These are phyloP conservation scores for Drosophila barbarae DNA, from an alignment of 2,888 invertebrate species.

Conservation along the genomic window DNA sequence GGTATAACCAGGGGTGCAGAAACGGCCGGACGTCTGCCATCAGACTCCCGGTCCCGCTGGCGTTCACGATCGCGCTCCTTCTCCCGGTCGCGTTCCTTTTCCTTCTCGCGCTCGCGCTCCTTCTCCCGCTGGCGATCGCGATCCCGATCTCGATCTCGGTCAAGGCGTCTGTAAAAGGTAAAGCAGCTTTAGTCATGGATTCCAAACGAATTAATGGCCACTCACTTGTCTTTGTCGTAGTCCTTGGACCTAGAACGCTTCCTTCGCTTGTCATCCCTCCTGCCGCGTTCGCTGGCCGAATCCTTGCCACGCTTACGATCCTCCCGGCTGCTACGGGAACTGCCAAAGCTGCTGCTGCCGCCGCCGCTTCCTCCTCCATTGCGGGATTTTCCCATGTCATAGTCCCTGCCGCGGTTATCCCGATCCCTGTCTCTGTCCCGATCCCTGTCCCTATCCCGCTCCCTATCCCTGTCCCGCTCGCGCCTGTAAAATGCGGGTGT, in stretches of 20 bases:
- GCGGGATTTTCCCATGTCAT: slow-evolving; percentile 66
- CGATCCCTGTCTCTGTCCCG: slow-evolving; percentile 60
- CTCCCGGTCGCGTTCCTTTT: slow-evolving; percentile 57
- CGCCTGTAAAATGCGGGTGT: slow-evolving; percentile 5
- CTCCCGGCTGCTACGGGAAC: slow-evolving; percentile 63
- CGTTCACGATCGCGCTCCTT: slow-evolving; percentile 80
- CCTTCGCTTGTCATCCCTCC: slow-evolving; percentile 75
- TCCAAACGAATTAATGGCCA: background rate
- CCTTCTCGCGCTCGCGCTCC: slow-evolving; percentile 72
- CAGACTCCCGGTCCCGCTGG: slow-evolving; percentile 78
- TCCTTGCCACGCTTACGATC: slow-evolving; percentile 70
- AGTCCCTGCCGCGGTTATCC: slow-evolving; percentile 44
- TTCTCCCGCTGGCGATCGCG: slow-evolving; percentile 80
- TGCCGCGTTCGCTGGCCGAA: slow-evolving; percentile 56
- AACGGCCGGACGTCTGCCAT: slow-evolving; percentile 80
- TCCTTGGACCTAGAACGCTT: slow-evolving; percentile 74
- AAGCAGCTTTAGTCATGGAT: background rate
- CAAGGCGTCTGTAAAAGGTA: slow-evolving; percentile 57
- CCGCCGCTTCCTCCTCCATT: slow-evolving; percentile 64
- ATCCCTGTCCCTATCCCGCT: slow-evolving; percentile 60
- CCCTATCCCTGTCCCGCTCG: slow-evolving; percentile 54
- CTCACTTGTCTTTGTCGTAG: slow-evolving; percentile 75
- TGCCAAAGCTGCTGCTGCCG: slow-evolving; percentile 32
- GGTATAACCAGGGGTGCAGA: slow-evolving; percentile 60
- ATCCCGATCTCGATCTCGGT: slow-evolving; percentile 57